Evolutionary conservation across 1,140 invertebrate genomes (phyloP), one percentile per base, ranked within the genome.

Genomic region (Lucilia cuprina): DNA sequence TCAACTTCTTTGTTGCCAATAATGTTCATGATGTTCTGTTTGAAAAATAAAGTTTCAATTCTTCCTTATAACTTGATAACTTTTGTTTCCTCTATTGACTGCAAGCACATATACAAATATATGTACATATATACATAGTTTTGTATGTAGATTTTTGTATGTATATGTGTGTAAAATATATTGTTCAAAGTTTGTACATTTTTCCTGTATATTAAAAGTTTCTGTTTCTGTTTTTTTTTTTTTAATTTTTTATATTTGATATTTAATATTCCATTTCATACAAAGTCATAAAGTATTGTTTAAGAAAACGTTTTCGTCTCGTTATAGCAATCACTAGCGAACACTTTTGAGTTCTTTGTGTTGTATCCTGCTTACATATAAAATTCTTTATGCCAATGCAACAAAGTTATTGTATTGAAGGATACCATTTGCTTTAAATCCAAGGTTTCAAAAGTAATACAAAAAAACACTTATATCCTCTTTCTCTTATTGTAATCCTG

Each of bases 1-100:
- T 70, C n/a, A 70, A 70, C 65, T 70, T 70, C 65, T 70, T 70
- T 70, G 65, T 70, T 70, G 65, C 65, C 65, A 70, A 70, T 70
- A 70, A 21, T 70, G 8, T n/a, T 70, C 10, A 21, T 21, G 9
- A 10, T 70, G n/a, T 70, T 70, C 65, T 21, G n/a, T 70, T 25
- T 8, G 10, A 5, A 21, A 70, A 70, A 70, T 21, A 70, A 70
- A 25, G n/a, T 21, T 70, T 70, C 65, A 70, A 70, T 70, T 70
- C 19, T 70, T 19, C 3, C 8, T 70, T 70, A 19, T 70, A 70
- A 70, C 65, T 70, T 70, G 19, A 70, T 21, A 21, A 21, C 65
- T 70, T 70, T 70, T 70, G n/a, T 70, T 55, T 21, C 21, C 65
- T 70, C 0, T 60, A 2, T 2, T 70, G 19, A 19, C 19, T 41